Conservation (phyloP, 2,797 vertebrate species). For the Poeciliopsis presidionis region DNA sequence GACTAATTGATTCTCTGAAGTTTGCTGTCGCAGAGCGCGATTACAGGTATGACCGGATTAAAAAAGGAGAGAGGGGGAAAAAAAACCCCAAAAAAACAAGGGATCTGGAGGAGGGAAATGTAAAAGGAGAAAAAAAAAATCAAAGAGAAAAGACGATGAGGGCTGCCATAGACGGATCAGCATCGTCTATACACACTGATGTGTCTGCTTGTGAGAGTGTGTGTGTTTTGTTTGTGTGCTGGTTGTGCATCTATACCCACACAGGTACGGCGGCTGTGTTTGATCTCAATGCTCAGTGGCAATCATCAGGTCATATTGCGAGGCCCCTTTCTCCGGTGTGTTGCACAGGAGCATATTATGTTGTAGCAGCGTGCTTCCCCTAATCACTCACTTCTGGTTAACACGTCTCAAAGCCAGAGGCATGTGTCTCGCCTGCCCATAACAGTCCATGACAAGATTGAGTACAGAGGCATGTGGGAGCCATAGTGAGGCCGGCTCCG, state of each 20-base stretch:
- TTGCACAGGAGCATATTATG: constrained; percentile 68
- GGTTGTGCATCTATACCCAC: constrained; percentile 37
- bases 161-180: constrained; percentile 80
- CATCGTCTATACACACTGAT: constrained; percentile 67
- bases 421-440: constrained; percentile 77
- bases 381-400: constrained; percentile 81
- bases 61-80: constrained; percentile 66
- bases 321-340: constrained; percentile 58
- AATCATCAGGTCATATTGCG: constrained; percentile 77
- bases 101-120: constrained; percentile 79
- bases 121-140: constrained; percentile 69
- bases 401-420: constrained; percentile 77
- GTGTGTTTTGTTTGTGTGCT: constrained; percentile 46
- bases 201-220: constrained; percentile 65
- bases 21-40: constrained; percentile 82
- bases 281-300: constrained; percentile 71
- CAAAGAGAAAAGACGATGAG: constrained; percentile 79
- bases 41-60: constrained; percentile 85
- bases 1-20: constrained; percentile 88
- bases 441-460: constrained; percentile 75
- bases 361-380: constrained; percentile 68
- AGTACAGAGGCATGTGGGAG: constrained; percentile 75
- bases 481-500: constrained; percentile 68
- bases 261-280: constrained; percentile 52
- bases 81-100: constrained; percentile 70